Conservation (phyloP, 2,797 vertebrate genomes). For the Peromyscus attwateri region DNA sequence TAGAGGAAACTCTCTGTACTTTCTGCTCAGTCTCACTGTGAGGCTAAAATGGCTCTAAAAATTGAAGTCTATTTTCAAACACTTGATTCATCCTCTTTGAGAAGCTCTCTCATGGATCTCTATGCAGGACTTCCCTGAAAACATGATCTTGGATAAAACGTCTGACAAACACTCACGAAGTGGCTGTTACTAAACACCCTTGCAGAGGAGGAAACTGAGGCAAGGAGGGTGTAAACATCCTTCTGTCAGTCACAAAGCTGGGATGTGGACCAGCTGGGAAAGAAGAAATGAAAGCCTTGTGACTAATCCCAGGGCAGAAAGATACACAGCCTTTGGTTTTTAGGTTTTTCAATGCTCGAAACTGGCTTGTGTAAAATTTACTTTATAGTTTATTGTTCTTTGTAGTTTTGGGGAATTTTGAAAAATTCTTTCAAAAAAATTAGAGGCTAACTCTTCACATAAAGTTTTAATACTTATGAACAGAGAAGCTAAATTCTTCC, state of each 20-base stretch:
- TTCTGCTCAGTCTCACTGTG: neutral
- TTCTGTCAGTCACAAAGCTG: neutral
- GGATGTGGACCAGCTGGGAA: neutral
- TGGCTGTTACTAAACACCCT: neutral
- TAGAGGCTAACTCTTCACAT: neutral
- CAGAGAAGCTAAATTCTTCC: neutral
- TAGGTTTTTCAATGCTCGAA: neutral
- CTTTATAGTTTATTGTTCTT: neutral
- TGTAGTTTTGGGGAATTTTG: neutral
- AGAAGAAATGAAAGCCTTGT: neutral
- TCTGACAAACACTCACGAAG: neutral
- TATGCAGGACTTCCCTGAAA: neutral
- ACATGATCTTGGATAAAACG: neutral
- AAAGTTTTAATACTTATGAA: constrained; percentile 36
- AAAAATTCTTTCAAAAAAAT: constrained; percentile 53
- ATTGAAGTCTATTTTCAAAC: neutral
- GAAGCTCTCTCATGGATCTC: neutral
- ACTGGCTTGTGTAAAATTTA: neutral
- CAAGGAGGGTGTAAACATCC: too few species aligned
- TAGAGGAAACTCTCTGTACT: neutral
- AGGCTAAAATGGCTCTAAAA: neutral
- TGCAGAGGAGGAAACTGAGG: neutral
- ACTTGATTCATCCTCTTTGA: neutral
- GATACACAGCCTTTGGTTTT: neutral
- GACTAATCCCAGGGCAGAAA: neutral